phyloP scores from a whole-genome alignment of 2,888 invertebrate species.

The Cephus nigrinus region DNA sequence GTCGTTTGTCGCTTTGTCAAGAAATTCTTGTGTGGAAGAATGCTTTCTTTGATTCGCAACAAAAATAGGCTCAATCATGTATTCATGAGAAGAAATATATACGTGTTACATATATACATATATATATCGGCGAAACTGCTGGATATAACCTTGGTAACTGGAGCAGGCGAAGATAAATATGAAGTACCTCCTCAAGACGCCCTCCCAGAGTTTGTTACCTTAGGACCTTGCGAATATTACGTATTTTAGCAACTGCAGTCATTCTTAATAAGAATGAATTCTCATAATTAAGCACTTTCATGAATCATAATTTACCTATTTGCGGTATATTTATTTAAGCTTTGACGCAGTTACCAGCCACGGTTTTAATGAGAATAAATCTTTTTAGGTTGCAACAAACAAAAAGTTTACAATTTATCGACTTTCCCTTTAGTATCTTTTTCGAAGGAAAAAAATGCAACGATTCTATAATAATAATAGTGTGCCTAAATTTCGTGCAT shows the following conservation, averaged over 20 bases:
- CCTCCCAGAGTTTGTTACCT: not conserved
- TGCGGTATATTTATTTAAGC: not conserved
- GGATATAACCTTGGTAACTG: not conserved
- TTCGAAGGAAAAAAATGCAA: not conserved
- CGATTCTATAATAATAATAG: not conserved
- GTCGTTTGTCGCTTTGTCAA: too few relatives aligned
- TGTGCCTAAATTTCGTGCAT: not conserved
- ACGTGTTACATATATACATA: too few relatives aligned
- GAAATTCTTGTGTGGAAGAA: not conserved
- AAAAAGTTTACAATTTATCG: not conserved
- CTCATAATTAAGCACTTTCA: not conserved
- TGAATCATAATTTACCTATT: conserved; percentile 1
- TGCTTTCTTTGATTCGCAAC: not conserved
- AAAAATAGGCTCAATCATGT: not conserved
- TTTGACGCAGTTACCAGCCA: not conserved
- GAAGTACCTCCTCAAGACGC: not conserved
- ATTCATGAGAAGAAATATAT: not conserved
- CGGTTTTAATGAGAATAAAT: not conserved
- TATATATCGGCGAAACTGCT: not conserved
- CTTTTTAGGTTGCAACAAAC: not conserved
- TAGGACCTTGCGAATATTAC: not conserved
- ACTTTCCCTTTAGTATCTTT: not conserved
- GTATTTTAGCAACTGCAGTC: not conserved
- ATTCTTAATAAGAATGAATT: conserved; percentile 4
- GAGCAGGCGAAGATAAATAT: not conserved